Evolutionary conservation across 37 sponge, comb jelly and placozoan genomes (phyloP), one percentile per base, ranked within the genome.

Genomic region (Eunapius fragilis): DNA sequence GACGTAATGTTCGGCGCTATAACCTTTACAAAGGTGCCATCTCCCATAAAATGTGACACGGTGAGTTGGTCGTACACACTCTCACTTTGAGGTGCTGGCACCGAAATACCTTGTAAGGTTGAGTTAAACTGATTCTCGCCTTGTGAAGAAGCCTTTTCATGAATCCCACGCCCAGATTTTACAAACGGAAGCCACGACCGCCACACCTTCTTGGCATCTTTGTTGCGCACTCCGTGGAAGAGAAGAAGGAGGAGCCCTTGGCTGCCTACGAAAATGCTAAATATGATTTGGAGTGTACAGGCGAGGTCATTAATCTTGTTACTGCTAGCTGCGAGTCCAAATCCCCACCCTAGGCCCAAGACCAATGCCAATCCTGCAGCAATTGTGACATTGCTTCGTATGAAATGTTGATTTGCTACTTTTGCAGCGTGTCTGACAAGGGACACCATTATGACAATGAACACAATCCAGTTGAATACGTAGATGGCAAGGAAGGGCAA

Each of bases 271-370:
- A 78, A 37, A 2, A 78, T 24, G 41, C 49, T 69, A 33, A 86
- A 86, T 27, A 78, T 2, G 19, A 86, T 70, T 31, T 86, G 71
- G 2, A 86, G 35, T n/a, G 71, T 72, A 69, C 27, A 35, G 7
- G 78, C 33, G 9, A 86, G 31, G 25, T 34, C n/a, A 27, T 69
- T 32, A 12, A 78, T 32, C 4, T 31, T 24, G 37, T 32, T 27
- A 26, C 32, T 69, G 69, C 79, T 86, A 19, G 79, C 78, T 25
- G 68, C 17, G 4, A 86, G 45, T 45, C 86, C 86, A 86, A 86
- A 32, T 26, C 79, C 86, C 86, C 86, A 86, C n/a, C 79, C 86
- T 37, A 86, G 86, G n/a, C 86, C 86, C 58, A 86, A 78, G 7
- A 86, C 70, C 19, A 86, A 23, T 9, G 76, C 67, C 24, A 86